phyloP scores from a whole-genome alignment of 2,797 vertebrate species.

The Artibeus lituratus region DNA sequence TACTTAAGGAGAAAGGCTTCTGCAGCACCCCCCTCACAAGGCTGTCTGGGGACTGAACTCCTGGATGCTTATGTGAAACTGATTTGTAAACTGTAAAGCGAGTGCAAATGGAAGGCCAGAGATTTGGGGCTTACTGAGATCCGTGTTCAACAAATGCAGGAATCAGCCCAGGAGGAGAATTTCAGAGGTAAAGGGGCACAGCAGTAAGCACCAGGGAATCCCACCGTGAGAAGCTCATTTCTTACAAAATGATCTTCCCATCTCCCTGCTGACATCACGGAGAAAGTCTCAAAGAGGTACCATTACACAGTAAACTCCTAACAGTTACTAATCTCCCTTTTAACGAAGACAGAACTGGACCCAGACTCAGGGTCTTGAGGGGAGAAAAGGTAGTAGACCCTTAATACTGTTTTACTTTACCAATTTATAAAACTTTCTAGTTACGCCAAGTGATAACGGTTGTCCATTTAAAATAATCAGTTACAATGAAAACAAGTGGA shows the following conservation, averaged over 20 bases:
- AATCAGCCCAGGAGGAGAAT: neutral
- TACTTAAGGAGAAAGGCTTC: neutral
- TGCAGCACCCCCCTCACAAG: neutral
- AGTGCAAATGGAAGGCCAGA: neutral
- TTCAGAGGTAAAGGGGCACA: neutral
- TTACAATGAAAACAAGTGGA: neutral
- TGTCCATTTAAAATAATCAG: neutral
- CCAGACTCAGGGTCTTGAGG: neutral
- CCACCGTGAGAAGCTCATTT: neutral
- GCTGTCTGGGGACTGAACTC: neutral
- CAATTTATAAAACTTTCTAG: neutral
- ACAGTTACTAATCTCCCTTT: neutral
- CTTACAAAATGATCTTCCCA: neutral
- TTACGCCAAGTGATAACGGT: neutral
- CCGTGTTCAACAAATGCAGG: neutral
- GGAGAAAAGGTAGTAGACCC: neutral
- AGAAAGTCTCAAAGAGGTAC: neutral
- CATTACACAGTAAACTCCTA: neutral
- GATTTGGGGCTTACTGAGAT: neutral
- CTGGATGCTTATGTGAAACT: neutral
- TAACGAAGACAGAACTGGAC: neutral
- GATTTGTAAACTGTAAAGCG: neutral
- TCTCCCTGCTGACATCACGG: neutral
- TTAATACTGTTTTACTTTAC: neutral
- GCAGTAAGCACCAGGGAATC: neutral